phyloP scores from a whole-genome alignment of 2,888 invertebrate genomes.

The Caenorhabditis sp. region DNA sequence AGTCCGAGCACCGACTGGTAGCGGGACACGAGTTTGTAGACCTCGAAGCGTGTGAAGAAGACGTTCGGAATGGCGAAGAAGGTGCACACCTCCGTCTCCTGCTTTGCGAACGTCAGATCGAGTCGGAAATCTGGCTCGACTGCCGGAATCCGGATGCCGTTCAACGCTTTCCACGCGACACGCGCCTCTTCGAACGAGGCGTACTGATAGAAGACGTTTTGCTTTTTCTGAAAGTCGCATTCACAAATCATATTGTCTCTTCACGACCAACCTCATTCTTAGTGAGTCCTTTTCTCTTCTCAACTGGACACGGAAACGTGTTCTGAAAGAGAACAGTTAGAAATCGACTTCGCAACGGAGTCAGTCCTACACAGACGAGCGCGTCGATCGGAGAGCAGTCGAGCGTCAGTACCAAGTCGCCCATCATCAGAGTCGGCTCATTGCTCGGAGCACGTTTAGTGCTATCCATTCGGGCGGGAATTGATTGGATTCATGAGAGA shows the following conservation, averaged over 20 bases:
- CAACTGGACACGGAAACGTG: slow-evolving; percentile 5
- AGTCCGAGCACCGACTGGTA: slow-evolving; percentile 30
- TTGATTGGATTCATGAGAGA: no score
- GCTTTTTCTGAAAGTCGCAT: slow-evolving; percentile 4
- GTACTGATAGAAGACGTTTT: slow-evolving; percentile 37
- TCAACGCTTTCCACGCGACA: slow-evolving; percentile 6
- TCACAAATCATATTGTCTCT: not conserved
- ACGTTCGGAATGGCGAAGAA: slow-evolving; percentile 10
- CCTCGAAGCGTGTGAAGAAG: slow-evolving; percentile 11
- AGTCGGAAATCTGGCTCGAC: slow-evolving; percentile 8
- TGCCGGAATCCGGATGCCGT: slow-evolving; percentile 8
- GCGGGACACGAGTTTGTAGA: slow-evolving; percentile 14
- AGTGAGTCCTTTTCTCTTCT: not conserved
- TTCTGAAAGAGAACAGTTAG: slow-evolving; percentile 8
- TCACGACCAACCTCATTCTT: slow-evolving; percentile 2
- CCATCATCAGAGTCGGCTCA: slow-evolving; percentile 38
- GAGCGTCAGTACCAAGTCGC: slow-evolving; percentile 10
- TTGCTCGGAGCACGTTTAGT: slow-evolving; percentile 12
- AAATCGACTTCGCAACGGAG: no score
- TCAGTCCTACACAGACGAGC: no score
- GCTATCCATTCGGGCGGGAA: no score
- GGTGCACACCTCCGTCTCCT: slow-evolving; percentile 10
- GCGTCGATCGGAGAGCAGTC: slow-evolving; percentile 2
- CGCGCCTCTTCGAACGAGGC: slow-evolving; percentile 11
- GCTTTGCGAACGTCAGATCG: slow-evolving; percentile 31